Evolutionary conservation across 1,140 invertebrate genomes (phyloP).

Genomic region (Drosophila burlai): DNA sequence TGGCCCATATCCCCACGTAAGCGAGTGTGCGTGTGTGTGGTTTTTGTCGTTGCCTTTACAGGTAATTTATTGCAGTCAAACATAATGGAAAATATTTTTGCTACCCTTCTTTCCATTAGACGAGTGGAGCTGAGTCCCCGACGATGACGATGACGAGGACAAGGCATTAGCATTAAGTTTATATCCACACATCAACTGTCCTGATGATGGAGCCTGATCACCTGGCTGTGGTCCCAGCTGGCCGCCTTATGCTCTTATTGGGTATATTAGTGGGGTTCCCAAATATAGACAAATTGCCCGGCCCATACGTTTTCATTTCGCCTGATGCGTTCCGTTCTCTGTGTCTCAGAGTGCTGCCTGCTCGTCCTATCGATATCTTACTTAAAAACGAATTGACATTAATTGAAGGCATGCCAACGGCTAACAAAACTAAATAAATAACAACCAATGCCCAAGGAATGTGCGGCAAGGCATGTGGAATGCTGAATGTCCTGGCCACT

Average conservation of each 20-base stretch:
- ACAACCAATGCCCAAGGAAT: slow-evolving; percentile 71
- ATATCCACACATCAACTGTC: slow-evolving; percentile 78
- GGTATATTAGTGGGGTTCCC: slow-evolving; percentile 51
- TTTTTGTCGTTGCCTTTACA: slow-evolving; percentile 77
- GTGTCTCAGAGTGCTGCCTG: background rate
- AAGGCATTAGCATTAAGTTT: slow-evolving; percentile 80
- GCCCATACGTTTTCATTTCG: slow-evolving; percentile 76
- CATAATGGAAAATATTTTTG: slow-evolving; percentile 82
- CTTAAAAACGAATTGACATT: slow-evolving; percentile 84
- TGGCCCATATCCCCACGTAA: slow-evolving; percentile 5
- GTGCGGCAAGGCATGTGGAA: slow-evolving; percentile 44
- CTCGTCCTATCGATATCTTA: slow-evolving; percentile 76
- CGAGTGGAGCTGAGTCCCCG: background rate
- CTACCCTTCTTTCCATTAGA: slow-evolving; percentile 69
- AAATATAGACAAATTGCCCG: slow-evolving; percentile 78
- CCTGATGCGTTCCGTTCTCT: slow-evolving; percentile 57
- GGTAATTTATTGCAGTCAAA: slow-evolving; percentile 85
- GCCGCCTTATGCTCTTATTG: slow-evolving; percentile 29
- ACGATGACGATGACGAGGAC: slow-evolving; percentile 44
- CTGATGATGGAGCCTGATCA: slow-evolving; percentile 53
- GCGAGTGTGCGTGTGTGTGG: slow-evolving; percentile 47
- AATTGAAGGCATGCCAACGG: slow-evolving; percentile 81
- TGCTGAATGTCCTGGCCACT: slow-evolving; percentile 38
- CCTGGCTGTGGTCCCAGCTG: slow-evolving; percentile 44
- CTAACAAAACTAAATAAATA: slow-evolving; percentile 83